Conservation (phyloP, 2,797 vertebrate species). For the Hylomyscus alleni region DNA sequence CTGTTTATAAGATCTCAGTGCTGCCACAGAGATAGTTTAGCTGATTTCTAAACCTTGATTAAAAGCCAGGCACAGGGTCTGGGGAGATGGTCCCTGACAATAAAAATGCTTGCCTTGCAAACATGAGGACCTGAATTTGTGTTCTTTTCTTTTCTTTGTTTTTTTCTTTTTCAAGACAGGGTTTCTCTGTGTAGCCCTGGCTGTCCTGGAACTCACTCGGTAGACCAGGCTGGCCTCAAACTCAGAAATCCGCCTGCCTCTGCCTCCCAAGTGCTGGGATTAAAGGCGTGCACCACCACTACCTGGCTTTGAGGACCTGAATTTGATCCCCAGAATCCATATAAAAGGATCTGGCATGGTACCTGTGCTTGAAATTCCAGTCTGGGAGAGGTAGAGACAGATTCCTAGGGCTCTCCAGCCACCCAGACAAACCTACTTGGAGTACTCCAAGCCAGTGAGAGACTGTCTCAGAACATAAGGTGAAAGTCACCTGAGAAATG, state of each 20-base stretch:
- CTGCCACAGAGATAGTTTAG: neutral
- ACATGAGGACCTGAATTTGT: neutral
- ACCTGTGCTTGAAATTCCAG: neutral
- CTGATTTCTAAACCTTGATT: constrained; percentile 15
- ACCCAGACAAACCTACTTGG: neutral
- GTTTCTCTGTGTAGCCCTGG: no score
- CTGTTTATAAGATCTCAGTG: constrained; percentile 4
- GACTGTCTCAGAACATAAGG: neutral
- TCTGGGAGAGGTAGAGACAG: neutral
- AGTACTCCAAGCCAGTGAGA: neutral
- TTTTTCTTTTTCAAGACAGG: no score
- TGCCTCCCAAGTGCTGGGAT: no score
- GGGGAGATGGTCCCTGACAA: neutral
- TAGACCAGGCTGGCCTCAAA: no score
- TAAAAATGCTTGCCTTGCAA: neutral
- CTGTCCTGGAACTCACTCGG: no score
- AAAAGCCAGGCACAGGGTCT: neutral
- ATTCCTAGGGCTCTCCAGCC: neutral
- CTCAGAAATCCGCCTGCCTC: no score
- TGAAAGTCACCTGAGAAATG: neutral
- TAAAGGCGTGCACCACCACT: no score
- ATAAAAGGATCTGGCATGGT: neutral
- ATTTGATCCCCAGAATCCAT: neutral
- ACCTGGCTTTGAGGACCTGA: no score
- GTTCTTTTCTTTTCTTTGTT: no score